Evolutionary conservation across 2,113 vertebrate genomes (phyloP).

Genomic region (Leptobrachium ailaonicum): DNA sequence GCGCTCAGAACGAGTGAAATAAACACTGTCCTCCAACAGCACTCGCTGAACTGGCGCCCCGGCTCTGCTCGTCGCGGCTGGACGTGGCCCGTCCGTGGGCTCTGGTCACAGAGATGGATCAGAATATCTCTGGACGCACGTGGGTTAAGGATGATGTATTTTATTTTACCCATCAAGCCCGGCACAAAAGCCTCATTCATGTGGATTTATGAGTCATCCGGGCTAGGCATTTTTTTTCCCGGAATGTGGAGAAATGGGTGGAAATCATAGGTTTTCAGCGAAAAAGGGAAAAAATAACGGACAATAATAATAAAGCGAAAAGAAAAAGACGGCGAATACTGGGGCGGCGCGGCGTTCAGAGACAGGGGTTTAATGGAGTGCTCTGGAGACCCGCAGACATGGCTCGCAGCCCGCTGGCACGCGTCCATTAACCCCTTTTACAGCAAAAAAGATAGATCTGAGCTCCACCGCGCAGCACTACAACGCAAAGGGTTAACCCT

Average conservation of each 20-base stretch:
- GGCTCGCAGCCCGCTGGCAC: not conserved
- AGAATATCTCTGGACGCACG: not conserved
- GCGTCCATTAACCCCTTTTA: conserved; percentile 11
- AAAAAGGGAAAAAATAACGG: not conserved
- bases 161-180: conserved; percentile 1
- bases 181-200: conserved; percentile 42
- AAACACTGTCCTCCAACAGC: too few relatives aligned
- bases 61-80: not conserved
- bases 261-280: conserved; percentile 31
- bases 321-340: not conserved
- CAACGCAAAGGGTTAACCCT: too few relatives aligned
- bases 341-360: not conserved
- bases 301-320: not conserved
- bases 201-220: conserved; percentile 27
- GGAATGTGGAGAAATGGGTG: conserved; percentile 40
- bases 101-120: not conserved
- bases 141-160: not conserved
- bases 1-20: not conserved
- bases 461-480: too few relatives aligned
- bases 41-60: too few relatives aligned
- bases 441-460: not conserved
- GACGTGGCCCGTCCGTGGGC: not conserved
- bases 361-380: conserved; percentile 26
- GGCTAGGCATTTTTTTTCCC: not conserved
- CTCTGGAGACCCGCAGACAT: not conserved